phyloP scores from a whole-genome alignment of 1,140 invertebrate genomes.

The Mizuhopecten yessoensis region DNA sequence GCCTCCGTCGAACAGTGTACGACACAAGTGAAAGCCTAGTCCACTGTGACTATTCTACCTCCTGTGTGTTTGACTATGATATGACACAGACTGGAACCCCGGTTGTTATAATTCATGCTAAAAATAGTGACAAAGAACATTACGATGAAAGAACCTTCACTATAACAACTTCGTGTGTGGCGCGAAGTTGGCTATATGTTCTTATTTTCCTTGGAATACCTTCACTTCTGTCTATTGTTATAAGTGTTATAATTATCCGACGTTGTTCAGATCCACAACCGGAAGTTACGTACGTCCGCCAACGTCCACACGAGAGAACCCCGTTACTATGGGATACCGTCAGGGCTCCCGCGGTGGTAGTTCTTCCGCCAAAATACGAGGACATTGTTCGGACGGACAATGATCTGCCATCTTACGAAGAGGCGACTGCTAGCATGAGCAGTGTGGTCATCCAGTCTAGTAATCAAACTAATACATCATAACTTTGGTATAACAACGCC shows the following conservation, averaged over 20 bases:
- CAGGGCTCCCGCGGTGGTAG: neutral
- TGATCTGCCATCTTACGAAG: neutral
- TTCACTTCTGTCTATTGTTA: neutral
- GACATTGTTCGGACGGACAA: neutral
- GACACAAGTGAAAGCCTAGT: neutral
- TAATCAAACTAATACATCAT: neutral
- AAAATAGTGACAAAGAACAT: neutral
- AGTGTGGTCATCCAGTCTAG: neutral
- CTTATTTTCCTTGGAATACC: neutral
- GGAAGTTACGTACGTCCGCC: neutral
- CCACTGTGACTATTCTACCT: neutral
- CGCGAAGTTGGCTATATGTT: neutral
- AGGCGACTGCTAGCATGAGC: neutral
- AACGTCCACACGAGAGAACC: neutral
- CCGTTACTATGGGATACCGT: constrained; percentile 12
- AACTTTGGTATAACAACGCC: no score
- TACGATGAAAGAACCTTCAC: neutral
- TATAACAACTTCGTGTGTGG: neutral
- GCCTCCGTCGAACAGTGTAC: neutral
- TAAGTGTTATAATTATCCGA: neutral
- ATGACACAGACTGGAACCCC: neutral
- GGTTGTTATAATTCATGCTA: neutral
- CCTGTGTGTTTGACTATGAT: neutral
- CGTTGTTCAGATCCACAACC: constrained; percentile 1
- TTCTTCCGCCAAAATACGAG: neutral